Evolutionary conservation across 1,140 invertebrate genomes (phyloP).

Genomic region (Tetramorium simillimum): DNA sequence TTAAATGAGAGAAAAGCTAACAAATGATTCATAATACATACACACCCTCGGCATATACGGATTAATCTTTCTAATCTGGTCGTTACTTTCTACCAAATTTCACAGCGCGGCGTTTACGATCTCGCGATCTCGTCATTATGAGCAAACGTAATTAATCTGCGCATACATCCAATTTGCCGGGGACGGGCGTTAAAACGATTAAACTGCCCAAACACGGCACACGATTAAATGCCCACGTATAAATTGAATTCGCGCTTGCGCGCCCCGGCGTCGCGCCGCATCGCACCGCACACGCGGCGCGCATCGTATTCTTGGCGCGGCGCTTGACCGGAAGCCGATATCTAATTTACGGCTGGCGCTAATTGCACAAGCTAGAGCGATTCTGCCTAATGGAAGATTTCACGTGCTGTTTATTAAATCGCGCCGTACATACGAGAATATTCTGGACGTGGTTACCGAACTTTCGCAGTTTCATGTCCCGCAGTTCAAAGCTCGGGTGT

Average conservation of each 20-base stretch:
- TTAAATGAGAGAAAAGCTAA: neutral
- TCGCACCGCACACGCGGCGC: neutral
- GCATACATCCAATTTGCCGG: constrained; percentile 53
- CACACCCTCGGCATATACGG: neutral
- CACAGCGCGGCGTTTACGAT: constrained; percentile 28
- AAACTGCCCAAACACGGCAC: constrained; percentile 51
- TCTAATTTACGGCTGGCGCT: constrained; percentile 56
- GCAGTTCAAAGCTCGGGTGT: neutral
- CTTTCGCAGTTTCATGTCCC: constrained; percentile 23
- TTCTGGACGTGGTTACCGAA: constrained; percentile 6
- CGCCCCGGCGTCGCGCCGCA: neutral
- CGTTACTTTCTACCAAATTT: constrained; percentile 31
- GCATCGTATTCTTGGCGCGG: constrained; percentile 51
- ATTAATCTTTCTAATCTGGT: constrained; percentile 51
- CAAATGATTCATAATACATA: neutral
- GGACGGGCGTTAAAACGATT: constrained; percentile 58
- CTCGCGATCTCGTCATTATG: constrained; percentile 49
- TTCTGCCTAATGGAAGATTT: constrained; percentile 53
- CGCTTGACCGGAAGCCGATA: constrained; percentile 56
- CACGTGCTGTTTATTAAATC: constrained; percentile 58
- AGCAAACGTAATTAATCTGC: constrained; percentile 57
- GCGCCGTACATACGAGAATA: constrained; percentile 16
- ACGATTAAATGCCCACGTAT: constrained; percentile 55
- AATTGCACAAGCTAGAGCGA: constrained; percentile 54
- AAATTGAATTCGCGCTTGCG: constrained; percentile 53